Percentiles rank a stretch among this genome's conserved stretches.
Evolutionary conservation across 2,113 vertebrate species (phyloP).

Genomic region (Rhegmatorhina hoffmannsi): DNA sequence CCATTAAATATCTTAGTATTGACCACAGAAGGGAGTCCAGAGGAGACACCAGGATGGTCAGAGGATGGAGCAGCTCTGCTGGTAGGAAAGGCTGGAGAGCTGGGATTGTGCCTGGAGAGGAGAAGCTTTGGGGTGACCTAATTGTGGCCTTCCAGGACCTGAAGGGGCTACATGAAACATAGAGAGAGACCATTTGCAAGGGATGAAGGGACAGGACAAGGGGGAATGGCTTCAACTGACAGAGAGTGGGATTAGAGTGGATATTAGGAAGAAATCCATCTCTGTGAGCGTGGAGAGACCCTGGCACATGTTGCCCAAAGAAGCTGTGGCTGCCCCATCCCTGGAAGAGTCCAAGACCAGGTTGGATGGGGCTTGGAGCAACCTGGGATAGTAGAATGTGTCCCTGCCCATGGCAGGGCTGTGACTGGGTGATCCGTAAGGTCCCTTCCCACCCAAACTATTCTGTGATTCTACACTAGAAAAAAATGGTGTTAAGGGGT

Average conservation of each 20-base stretch:
- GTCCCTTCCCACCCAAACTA: background rate
- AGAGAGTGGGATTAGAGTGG: background rate
- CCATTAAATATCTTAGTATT: background rate
- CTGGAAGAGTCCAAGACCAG: background rate
- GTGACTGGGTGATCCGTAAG: rapidly evolving
- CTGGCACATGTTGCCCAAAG: background rate
- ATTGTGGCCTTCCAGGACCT: background rate
- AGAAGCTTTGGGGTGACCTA: background rate
- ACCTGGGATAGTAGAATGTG: background rate
- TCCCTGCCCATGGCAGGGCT: background rate
- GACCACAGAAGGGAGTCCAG: background rate
- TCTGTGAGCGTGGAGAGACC: background rate
- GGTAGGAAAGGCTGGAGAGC: background rate
- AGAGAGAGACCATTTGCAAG: rapidly evolving
- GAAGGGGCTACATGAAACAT: background rate
- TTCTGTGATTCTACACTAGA: background rate
- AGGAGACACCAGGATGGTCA: background rate
- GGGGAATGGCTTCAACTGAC: background rate
- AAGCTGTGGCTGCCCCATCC: background rate
- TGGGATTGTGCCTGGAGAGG: background rate
- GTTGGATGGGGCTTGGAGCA: background rate
- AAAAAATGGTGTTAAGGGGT: background rate
- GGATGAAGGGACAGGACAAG: rapidly evolving
- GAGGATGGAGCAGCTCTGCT: background rate
- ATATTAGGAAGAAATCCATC: background rate